Evolutionary conservation across 2,888 invertebrate genomes (phyloP).

Genomic region (Drosophila nigricruria): DNA sequence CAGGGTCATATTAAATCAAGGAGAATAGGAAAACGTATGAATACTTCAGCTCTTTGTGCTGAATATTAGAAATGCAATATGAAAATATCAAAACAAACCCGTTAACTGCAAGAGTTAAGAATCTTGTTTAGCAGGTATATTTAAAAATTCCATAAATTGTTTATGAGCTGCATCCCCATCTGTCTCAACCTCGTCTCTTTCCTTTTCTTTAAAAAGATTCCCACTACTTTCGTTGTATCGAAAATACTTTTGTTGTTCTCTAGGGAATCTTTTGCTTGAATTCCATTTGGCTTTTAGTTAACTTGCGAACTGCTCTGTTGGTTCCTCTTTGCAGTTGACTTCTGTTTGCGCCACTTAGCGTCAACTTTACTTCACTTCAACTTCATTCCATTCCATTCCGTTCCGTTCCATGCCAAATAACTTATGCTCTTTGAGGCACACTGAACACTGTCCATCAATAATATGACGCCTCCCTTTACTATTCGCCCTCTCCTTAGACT

Average conservation of each 20-base stretch:
- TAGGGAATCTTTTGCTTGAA: conserved; percentile 1
- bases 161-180: neutral
- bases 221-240: neutral
- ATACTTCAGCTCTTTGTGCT: neutral
- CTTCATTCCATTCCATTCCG: conserved; percentile 8
- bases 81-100: neutral
- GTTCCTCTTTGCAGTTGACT: conserved; percentile 39
- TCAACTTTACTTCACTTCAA: conserved; percentile 18
- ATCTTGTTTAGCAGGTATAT: neutral
- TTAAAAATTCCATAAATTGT: conserved; percentile 1
- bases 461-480: neutral
- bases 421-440: conserved; percentile 45
- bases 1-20: conserved; percentile 20
- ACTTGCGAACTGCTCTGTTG: conserved; percentile 22
- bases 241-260: neutral
- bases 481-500: neutral
- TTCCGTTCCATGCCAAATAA: conserved; percentile 19
- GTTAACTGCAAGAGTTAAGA: neutral
- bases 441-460: conserved; percentile 40
- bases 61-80: neutral
- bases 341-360: conserved; percentile 46
- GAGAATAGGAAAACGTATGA: neutral
- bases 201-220: neutral
- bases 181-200: too few species aligned
- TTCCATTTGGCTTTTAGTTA: conserved; percentile 18